Evolutionary conservation across 2,888 invertebrate genomes (phyloP).

Genomic region (Metellina segmentata): DNA sequence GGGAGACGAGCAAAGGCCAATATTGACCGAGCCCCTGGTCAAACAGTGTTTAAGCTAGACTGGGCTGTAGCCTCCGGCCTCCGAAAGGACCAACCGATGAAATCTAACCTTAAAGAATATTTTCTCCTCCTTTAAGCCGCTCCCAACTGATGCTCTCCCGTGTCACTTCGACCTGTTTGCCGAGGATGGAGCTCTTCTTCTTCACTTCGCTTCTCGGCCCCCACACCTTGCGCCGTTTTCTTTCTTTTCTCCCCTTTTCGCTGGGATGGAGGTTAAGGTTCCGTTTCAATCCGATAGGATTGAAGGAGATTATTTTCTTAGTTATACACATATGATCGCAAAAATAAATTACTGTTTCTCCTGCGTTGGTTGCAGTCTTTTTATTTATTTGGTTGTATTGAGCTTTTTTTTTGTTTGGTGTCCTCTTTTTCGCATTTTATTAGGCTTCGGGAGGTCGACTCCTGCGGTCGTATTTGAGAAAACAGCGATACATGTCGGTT

Average conservation of each 20-base stretch:
- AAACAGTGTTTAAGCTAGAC: slow-evolving; percentile 76
- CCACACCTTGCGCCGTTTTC: background rate
- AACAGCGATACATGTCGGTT: too few relatives aligned
- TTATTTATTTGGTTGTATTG: background rate
- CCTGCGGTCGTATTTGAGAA: background rate
- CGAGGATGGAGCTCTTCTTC: slow-evolving; percentile 38
- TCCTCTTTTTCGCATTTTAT: background rate
- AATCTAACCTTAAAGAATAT: slow-evolving; percentile 74
- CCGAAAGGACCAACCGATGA: slow-evolving; percentile 47
- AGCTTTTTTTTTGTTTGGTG: background rate
- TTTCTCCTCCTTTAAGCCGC: slow-evolving; percentile 67
- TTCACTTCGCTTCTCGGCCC: background rate
- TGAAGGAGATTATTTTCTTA: slow-evolving; percentile 56
- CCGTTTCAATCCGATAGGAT: slow-evolving; percentile 44
- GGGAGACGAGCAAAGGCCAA: slow-evolving; percentile 71
- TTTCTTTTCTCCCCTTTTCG: slow-evolving; percentile 2
- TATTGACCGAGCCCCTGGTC: slow-evolving; percentile 76
- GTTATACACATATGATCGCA: slow-evolving; percentile 53
- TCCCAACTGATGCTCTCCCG: slow-evolving; percentile 16
- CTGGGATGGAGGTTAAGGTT: slow-evolving; percentile 34
- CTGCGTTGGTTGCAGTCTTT: background rate
- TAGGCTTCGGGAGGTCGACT: background rate
- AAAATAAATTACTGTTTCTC: slow-evolving; percentile 43
- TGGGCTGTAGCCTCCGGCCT: slow-evolving; percentile 49
- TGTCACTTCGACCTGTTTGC: slow-evolving; percentile 63